Percentiles rank a stretch among this genome's conserved stretches.
These are phyloP conservation scores for Psilopogon haemacephalus DNA, from an alignment of 2,113 vertebrate genomes.

Conservation along the genomic window DNA sequence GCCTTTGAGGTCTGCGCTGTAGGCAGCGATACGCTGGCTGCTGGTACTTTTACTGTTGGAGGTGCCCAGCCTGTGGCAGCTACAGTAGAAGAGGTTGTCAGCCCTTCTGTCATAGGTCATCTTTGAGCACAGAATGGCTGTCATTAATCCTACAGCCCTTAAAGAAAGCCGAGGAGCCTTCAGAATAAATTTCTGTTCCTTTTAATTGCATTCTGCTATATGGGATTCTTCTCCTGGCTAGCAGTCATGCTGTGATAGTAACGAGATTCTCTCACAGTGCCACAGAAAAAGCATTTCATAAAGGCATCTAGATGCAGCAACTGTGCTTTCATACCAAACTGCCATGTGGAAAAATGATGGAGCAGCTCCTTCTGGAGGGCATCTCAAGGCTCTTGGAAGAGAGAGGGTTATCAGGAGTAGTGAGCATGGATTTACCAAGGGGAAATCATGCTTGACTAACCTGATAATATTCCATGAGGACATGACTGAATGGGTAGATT, in stretches of 20 bases:
- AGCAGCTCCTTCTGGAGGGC: too few relatives aligned
- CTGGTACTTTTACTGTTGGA: neutral
- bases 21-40: neutral
- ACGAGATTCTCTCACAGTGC: neutral
- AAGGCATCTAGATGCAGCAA: neutral
- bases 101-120: accelerated
- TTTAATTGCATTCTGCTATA: neutral
- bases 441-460: too few relatives aligned
- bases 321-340: neutral
- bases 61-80: neutral
- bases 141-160: neutral
- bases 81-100: neutral
- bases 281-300: neutral
- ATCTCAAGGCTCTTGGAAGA: too few relatives aligned
- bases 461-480: too few relatives aligned
- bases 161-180: neutral
- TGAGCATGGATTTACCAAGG: too few relatives aligned
- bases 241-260: neutral
- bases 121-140: neutral
- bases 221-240: neutral
- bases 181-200: neutral
- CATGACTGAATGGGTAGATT: too few relatives aligned
- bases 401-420: too few relatives aligned
- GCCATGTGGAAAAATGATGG: too few relatives aligned
- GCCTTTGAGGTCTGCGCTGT: accelerated